Evolutionary conservation across 2,797 vertebrate species (phyloP), one percentile per base, ranked within the genome.

Genomic region (Pagetopsis macropterus): DNA sequence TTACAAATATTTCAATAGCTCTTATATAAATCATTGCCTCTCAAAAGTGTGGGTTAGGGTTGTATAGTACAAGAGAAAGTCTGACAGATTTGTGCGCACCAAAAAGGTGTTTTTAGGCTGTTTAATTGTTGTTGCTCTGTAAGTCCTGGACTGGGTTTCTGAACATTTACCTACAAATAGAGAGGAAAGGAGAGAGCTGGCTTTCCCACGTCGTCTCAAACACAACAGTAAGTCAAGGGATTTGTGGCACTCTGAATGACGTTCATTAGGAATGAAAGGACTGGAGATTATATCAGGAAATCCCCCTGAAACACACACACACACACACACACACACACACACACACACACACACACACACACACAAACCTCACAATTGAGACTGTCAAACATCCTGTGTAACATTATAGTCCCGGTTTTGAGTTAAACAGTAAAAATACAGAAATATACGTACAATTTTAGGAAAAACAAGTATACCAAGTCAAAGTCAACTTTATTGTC

Each of bases 241-340:
- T 90, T 84, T 86, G 78, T 59, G 78, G 48, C 72, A 61, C 66
- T 52, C 13, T 80, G 70, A 86, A 59, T 46, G 64, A 56, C 65
- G 78, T 73, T 90, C 75, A 88, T 84, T 84, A 87, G 77, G 71
- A 83, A 77, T 81, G 70, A 89, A 88, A 87, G 78, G 71, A 78
- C 76, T 54, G 68, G 72, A 87, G 82, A 83, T 90, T 87, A 87
- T 27, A 82, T 73, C 76, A 84, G 88, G 86, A 88, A 91, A 88
- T 89, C 85, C 90, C 84, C 76, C 58, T 64, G 9, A 75, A 66
- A 70, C 57, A 56, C 75, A 81, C 68, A 54, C 40, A 33, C 27
- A 21, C 46, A n/a, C 46, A n/a, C 46, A 48, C 46, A 48, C 17
- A 48, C 46, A 48, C 21, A 51, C 50, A 50, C 21, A 14, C 52